Evolutionary conservation across 2,888 invertebrate species (phyloP).

Genomic region (Anthrax anthrax): DNA sequence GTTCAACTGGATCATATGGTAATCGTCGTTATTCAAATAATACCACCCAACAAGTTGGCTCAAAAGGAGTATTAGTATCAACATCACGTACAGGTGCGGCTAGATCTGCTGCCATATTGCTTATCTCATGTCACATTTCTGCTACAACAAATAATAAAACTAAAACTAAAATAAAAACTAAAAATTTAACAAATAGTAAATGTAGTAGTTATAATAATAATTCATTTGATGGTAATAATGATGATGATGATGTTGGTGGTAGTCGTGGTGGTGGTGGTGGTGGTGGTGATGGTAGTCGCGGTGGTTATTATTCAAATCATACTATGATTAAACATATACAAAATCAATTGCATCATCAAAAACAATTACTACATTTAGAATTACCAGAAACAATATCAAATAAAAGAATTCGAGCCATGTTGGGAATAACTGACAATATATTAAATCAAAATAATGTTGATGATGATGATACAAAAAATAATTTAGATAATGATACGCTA

Average conservation of each 20-base stretch:
- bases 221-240: conserved; percentile 15
- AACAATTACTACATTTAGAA: conserved; percentile 34
- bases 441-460: conserved; percentile 22
- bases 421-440: conserved; percentile 31
- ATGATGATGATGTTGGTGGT: conserved; percentile 14
- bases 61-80: conserved; percentile 56
- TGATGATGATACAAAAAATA: conserved; percentile 25
- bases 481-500: conserved; percentile 30
- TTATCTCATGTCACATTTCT: conserved; percentile 76
- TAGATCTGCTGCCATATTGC: conserved; percentile 86
- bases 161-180: conserved; percentile 38
- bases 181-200: conserved; percentile 31
- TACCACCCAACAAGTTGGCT: conserved; percentile 37
- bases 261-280: conserved; percentile 13
- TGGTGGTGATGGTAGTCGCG: conserved; percentile 22
- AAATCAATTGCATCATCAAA: conserved; percentile 35
- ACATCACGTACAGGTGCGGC: conserved; percentile 87
- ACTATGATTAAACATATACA: conserved; percentile 34
- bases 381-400: conserved; percentile 32
- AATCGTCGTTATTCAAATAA: conserved; percentile 38
- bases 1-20: conserved; percentile 39
- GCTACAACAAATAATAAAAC: conserved; percentile 29
- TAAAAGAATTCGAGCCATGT: conserved; percentile 33
- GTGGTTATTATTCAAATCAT: conserved; percentile 31
- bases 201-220: conserved; percentile 37